Evolutionary conservation across 2,888 invertebrate genomes (phyloP), one percentile per base, ranked within the genome.

Genomic region (Minunthozetes semirufus): DNA sequence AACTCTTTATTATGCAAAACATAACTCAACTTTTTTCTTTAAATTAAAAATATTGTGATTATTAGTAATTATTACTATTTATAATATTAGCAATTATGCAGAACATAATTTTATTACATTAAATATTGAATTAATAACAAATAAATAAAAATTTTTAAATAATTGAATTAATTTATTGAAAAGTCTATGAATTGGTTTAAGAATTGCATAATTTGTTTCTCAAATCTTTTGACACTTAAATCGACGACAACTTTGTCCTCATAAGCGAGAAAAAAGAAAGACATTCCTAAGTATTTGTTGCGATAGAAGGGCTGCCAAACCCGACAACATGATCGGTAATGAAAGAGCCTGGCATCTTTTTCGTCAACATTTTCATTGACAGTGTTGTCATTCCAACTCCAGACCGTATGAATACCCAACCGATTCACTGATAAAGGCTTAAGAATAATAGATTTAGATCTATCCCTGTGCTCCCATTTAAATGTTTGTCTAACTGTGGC

Each of bases 221-320:
- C 46, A 68, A 68, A 68, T 22, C 68, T n/a, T 13, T 19, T 33
- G 5, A 68, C 68, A 33, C 42, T 46, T 19, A 22, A 9, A 25
- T 68, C 68, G 15, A 2, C 4, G 13, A 68, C 42, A 22, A 46
- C 15, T 22, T 4, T 42, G 46, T 68, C 68, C 8, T 42, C 13
- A 68, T 42, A 42, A 15, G 68, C 11, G 9, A 19, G 42, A 68
- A 68, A 68, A 46, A 17, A 68, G 17, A 68, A 13, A 42, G 17
- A 19, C 2, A 38, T 38, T 66, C 38, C 38, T 9, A 17, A 17
- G 29, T 63, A 63, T 5, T 5, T 33, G 63, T 17, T 63, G 38
- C 15, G 63, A 63, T 63, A 63, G 38, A 63, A 63, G 1, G 33
- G 63, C 11, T 63, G 63, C 63, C 63, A 63, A 63, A 63, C 63